Conservation (phyloP, 2,797 vertebrate genomes). For the Myotis myotis region DNA sequence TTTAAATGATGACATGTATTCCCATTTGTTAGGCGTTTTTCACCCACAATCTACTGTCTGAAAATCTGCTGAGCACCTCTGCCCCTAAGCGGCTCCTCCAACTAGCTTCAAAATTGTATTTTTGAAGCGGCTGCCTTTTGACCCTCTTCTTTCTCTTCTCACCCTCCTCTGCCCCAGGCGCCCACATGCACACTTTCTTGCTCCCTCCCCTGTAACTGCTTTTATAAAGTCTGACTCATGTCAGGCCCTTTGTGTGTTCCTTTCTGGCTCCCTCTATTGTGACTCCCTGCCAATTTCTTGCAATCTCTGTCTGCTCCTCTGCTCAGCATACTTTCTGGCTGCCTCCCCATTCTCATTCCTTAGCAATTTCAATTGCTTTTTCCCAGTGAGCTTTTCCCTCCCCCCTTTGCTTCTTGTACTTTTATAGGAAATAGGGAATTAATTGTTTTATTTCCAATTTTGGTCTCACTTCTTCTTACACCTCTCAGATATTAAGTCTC, state of each 20-base stretch:
- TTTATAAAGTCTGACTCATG: conserved; percentile 69
- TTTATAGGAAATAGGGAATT: conserved; percentile 35
- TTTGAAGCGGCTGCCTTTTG: conserved; percentile 50
- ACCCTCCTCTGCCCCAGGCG: neutral
- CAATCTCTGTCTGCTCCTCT: conserved; percentile 63
- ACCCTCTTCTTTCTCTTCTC: conserved; percentile 52
- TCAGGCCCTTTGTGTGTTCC: conserved; percentile 67
- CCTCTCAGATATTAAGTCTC: neutral
- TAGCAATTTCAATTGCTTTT: conserved; percentile 70
- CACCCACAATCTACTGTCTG: neutral
- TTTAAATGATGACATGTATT: neutral
- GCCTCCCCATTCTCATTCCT: conserved; percentile 69
- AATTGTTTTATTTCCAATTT: neutral
- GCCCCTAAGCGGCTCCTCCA: neutral
- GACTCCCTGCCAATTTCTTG: conserved; percentile 76
- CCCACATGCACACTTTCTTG: neutral
- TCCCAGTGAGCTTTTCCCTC: conserved; percentile 31
- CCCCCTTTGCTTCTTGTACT: conserved; percentile 17
- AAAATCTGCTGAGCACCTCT: neutral
- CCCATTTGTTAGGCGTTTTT: neutral
- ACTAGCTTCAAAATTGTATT: conserved; percentile 31
- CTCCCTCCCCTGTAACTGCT: conserved; percentile 65
- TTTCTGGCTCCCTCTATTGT: conserved; percentile 64
- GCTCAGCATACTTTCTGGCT: conserved; percentile 57
- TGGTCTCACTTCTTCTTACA: conserved; percentile 20